Conservation (phyloP, 2,888 invertebrate genomes). For the Caenorhabditis wallacei region DNA sequence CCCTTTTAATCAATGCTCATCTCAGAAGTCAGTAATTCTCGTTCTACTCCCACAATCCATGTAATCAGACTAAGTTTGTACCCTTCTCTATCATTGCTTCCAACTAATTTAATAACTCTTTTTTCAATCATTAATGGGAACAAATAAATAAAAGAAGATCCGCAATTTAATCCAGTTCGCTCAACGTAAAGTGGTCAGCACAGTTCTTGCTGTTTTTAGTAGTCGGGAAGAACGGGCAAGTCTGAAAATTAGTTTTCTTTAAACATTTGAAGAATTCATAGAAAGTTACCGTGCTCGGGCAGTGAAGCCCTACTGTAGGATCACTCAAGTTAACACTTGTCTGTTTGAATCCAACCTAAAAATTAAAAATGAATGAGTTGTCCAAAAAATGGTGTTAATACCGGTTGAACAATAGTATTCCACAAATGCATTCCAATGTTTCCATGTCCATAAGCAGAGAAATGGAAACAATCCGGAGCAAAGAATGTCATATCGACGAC, state of each 20-base stretch:
- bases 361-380: not conserved
- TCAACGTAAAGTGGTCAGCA: constrained; percentile 45
- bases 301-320: constrained; percentile 49
- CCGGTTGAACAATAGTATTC: constrained; percentile 70
- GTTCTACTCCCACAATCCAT: constrained; percentile 4
- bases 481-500: constrained; percentile 70
- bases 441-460: constrained; percentile 68
- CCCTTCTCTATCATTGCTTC: not conserved
- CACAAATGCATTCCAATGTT: constrained; percentile 70
- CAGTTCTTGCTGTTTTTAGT: constrained; percentile 69
- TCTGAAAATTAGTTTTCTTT: constrained; percentile 35
- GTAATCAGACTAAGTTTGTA: not conserved
- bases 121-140: constrained; percentile 4
- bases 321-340: constrained; percentile 66
- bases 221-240: constrained; percentile 69
- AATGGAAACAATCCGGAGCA: constrained; percentile 74
- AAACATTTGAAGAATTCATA: not conserved
- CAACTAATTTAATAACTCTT: constrained; percentile 23
- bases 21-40: constrained; percentile 21
- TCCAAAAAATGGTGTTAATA: not conserved
- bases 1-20: constrained; percentile 9
- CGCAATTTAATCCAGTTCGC: constrained; percentile 35
- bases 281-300: constrained; percentile 53
- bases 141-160: not conserved
- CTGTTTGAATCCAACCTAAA: constrained; percentile 63